phyloP scores from a whole-genome alignment of 2,888 invertebrate species.

The Torymus texanus region DNA sequence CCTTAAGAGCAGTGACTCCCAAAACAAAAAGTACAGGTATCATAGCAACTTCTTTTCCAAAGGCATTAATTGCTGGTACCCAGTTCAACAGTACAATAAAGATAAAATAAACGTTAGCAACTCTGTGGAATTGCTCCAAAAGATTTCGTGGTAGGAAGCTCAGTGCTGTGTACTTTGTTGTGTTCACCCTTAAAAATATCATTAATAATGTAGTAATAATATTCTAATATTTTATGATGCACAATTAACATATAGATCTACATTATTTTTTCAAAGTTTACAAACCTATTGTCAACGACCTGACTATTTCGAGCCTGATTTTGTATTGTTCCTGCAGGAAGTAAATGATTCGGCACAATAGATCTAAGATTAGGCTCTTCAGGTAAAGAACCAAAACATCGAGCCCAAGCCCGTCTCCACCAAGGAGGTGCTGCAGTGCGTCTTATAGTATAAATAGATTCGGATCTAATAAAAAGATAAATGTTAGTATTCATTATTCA shows the following conservation, averaged over 20 bases:
- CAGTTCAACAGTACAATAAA: slow-evolving; percentile 97
- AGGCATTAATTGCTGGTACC: slow-evolving; percentile 95
- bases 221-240: too few relatives aligned
- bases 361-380: slow-evolving; percentile 83
- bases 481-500: slow-evolving; percentile 4
- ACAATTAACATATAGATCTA: not conserved
- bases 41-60: slow-evolving; percentile 97
- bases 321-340: slow-evolving; percentile 86
- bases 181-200: slow-evolving; percentile 81
- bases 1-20: slow-evolving; percentile 95
- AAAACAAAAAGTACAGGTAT: slow-evolving; percentile 95
- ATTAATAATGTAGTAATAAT: too few relatives aligned
- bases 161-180: slow-evolving; percentile 95
- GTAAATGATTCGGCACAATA: slow-evolving; percentile 90
- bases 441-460: slow-evolving; percentile 91
- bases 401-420: slow-evolving; percentile 80
- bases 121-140: slow-evolving; percentile 97
- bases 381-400: slow-evolving; percentile 76
- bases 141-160: slow-evolving; percentile 97
- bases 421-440: slow-evolving; percentile 84
- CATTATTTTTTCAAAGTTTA: not conserved
- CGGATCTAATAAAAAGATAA: slow-evolving; percentile 76
- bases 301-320: slow-evolving; percentile 86
- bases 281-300: slow-evolving; percentile 82
- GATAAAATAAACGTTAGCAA: slow-evolving; percentile 98